These are phyloP conservation scores for Plecturocebus donacophilus DNA, from an alignment of 2,113 vertebrate genomes.

Conservation along the genomic window DNA sequence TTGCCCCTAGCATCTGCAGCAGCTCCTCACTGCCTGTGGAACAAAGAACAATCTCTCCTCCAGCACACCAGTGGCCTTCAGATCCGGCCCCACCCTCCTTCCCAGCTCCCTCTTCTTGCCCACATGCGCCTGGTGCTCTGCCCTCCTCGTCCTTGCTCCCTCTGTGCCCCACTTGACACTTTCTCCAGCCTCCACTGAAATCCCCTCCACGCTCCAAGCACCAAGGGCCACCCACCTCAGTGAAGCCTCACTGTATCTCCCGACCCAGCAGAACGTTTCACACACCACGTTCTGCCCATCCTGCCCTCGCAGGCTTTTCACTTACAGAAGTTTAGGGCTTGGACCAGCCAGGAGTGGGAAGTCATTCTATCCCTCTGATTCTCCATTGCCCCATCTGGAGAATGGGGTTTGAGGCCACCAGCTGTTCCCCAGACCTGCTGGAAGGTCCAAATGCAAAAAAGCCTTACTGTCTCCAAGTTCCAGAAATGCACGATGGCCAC, in stretches of 20 bases:
- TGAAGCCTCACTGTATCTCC: background rate
- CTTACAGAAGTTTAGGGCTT: background rate
- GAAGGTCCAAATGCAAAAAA: background rate
- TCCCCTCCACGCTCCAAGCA: background rate
- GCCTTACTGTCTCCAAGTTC: background rate
- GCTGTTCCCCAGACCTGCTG: background rate
- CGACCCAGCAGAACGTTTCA: fast-evolving
- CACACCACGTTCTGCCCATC: background rate
- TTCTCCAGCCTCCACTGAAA: background rate
- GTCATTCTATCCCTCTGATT: background rate
- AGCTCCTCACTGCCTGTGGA: background rate
- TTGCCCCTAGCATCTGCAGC: background rate
- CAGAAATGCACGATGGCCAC: background rate
- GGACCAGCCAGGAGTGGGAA: background rate
- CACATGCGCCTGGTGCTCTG: fast-evolving
- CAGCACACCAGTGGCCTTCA: background rate
- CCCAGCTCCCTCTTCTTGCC: background rate
- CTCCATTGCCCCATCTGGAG: background rate
- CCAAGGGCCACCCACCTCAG: background rate
- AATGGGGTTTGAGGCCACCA: background rate
- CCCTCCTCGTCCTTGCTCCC: background rate
- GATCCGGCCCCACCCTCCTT: background rate
- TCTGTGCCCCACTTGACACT: background rate
- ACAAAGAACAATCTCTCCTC: background rate
- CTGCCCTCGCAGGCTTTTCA: background rate